Evolutionary conservation across 2,888 invertebrate species (phyloP).

Genomic region (Cheilosia variabilis): DNA sequence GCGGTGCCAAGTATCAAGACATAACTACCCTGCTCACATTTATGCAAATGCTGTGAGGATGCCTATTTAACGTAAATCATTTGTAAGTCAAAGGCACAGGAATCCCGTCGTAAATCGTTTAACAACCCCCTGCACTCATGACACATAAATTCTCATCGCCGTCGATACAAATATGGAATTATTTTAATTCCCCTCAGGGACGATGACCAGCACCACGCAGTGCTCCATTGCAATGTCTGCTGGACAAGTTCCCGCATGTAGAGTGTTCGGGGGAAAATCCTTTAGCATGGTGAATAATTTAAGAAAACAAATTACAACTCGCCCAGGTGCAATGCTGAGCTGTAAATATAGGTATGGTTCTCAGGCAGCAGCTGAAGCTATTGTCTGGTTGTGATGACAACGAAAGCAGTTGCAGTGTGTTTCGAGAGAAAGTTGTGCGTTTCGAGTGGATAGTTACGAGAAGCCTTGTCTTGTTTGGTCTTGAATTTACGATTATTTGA

Average conservation of each 20-base stretch:
- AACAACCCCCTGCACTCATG: constrained; percentile 18
- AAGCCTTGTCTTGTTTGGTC: too few species aligned
- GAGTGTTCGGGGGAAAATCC: too few species aligned
- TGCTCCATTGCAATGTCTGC: not conserved
- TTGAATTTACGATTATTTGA: too few species aligned
- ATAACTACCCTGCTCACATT: not conserved
- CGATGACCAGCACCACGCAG: constrained; percentile 3
- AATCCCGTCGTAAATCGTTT: constrained; percentile 51
- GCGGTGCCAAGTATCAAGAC: not conserved
- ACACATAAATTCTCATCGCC: constrained; percentile 60
- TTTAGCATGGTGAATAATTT: too few species aligned
- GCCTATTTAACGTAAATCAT: constrained; percentile 19
- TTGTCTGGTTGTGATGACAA: too few species aligned
- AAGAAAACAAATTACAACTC: too few species aligned
- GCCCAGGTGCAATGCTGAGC: too few species aligned
- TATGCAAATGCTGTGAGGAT: not conserved
- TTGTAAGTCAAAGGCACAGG: constrained; percentile 8
- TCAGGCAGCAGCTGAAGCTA: too few species aligned
- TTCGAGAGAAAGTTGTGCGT: too few species aligned
- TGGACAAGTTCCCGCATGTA: not conserved
- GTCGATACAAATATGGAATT: constrained; percentile 46
- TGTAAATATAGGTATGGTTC: too few species aligned
- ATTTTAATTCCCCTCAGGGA: constrained; percentile 53
- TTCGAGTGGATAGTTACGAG: too few species aligned
- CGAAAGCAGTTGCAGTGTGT: too few species aligned